Evolutionary conservation across 2,113 vertebrate species (phyloP).

Genomic region (Mixornis gularis): DNA sequence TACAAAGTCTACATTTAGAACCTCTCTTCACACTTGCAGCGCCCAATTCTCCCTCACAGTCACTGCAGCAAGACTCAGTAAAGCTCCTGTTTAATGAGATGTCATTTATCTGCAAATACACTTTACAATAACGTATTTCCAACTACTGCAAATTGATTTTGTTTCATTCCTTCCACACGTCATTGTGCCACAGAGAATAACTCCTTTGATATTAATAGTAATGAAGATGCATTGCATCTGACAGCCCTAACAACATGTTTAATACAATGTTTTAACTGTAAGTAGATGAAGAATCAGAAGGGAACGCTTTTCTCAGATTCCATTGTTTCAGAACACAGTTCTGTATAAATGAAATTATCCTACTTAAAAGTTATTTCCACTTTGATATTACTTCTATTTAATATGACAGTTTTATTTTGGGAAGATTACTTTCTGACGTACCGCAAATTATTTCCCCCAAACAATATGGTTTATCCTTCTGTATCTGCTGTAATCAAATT

Average conservation of each 20-base stretch:
- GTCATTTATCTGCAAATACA: not conserved
- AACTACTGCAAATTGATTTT: conserved; percentile 19
- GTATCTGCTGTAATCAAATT: not conserved
- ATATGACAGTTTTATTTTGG: not conserved
- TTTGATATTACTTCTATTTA: not conserved
- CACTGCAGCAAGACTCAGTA: not conserved
- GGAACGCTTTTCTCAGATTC: not conserved
- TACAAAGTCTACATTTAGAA: not conserved
- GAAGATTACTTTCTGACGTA: not conserved
- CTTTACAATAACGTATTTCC: conserved; percentile 5
- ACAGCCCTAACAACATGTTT: conserved; percentile 48
- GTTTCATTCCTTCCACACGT: conserved; percentile 17
- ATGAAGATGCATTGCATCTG: conserved; percentile 40
- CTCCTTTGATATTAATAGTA: conserved; percentile 43
- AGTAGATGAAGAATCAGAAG: conserved; percentile 1
- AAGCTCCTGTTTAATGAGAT: not conserved
- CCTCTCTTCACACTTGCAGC: not conserved
- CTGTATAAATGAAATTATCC: not conserved
- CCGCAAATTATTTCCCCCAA: not conserved
- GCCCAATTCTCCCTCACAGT: not conserved
- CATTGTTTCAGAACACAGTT: conserved; percentile 1
- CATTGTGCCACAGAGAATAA: not conserved
- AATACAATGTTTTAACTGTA: conserved; percentile 37
- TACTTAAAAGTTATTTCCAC: conserved; percentile 33
- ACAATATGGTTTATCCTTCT: not conserved